Base-by-base conservation (phyloP, 2,113 vertebrate species). In the Engystomops pustulosus region DNA sequence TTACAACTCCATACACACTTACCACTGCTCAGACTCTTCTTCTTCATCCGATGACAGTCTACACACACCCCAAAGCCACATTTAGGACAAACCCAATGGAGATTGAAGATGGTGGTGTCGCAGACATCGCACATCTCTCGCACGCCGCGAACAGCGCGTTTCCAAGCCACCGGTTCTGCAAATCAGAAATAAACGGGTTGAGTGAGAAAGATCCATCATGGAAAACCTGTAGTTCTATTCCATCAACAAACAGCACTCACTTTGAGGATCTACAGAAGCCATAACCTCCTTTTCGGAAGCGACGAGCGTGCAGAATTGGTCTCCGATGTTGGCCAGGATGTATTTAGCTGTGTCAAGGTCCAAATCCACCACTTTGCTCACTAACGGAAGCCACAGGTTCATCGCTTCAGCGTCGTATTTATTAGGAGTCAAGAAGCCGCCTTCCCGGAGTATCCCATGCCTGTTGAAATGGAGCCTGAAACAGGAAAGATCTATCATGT, bases 61-160 rank as follows among this genome's bases (percentile, higher is more conserved):
- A 94, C 92, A 0, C 94, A 95, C 0, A 95, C 94, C 0, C 94
- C 94, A 0, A 95, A 95, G 51, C 94, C 94, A 14, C 94, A 95
- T 68, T 94, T 93, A 6, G 94, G 93, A 88, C 94, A 95, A 36
- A 95, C 94, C 94, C 94, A 95, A 74, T 95, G 94, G 15, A 95
- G 87, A 87, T 95, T 95, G 88, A 95, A 95, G 84, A 95, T 94
- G 0, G 94, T 95, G 51, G 94, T 95, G 87, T 95, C 94, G 0
- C 94, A 95, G 1, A 93, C 94, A 0, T 95, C 94, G 1, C 94
- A 95, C 94, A 95, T 95, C 83, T 95, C 94, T 0, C 94, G 90
- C 1, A 95, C 93, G 0, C 94, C 94, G 8, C 89, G 91, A 1
- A 95, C 94, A 0, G 94, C 94, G 2, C 94, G 91, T 80, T 95